Conservation (phyloP, 2,113 vertebrate species). For the Apistogramma diplotaenia region DNA sequence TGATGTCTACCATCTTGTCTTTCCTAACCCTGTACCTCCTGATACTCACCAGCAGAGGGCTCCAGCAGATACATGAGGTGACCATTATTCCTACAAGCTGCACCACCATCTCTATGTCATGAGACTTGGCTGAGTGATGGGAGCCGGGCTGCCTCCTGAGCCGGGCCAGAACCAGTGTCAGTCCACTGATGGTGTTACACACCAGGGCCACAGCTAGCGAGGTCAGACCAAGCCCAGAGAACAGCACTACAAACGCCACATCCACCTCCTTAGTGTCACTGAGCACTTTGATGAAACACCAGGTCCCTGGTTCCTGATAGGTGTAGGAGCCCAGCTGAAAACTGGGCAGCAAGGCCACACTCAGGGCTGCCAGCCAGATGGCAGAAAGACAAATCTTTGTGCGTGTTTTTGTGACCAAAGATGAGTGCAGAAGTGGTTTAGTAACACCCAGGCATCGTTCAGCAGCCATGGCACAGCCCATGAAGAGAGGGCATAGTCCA, state of each 20-base stretch:
- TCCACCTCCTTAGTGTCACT: conserved; percentile 68
- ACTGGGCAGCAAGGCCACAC: conserved; percentile 82
- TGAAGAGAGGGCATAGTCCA: conserved; percentile 86
- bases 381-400: conserved; percentile 75
- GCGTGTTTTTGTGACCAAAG: conserved; percentile 78
- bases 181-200: conserved; percentile 86
- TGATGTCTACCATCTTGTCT: not conserved
- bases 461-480: conserved; percentile 87
- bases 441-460: conserved; percentile 89
- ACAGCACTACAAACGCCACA: conserved; percentile 79
- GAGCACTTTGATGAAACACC: conserved; percentile 85
- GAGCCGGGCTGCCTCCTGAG: conserved; percentile 72
- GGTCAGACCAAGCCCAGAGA: conserved; percentile 82
- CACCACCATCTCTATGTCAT: conserved; percentile 91
- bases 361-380: conserved; percentile 78
- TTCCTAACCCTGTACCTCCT: not conserved
- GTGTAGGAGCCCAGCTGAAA: conserved; percentile 81
- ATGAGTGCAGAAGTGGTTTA: conserved; percentile 81
- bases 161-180: conserved; percentile 82
- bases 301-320: conserved; percentile 83
- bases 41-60: conserved; percentile 85
- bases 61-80: conserved; percentile 90
- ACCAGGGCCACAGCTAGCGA: conserved; percentile 80
- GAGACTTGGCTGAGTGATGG: conserved; percentile 75
- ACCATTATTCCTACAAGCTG: conserved; percentile 89